Percentiles rank a stretch among this genome's conserved stretches.
These are phyloP conservation scores for Trissonchulus latispiculum DNA, from an alignment of 2,888 invertebrate species.

Conservation along the genomic window DNA sequence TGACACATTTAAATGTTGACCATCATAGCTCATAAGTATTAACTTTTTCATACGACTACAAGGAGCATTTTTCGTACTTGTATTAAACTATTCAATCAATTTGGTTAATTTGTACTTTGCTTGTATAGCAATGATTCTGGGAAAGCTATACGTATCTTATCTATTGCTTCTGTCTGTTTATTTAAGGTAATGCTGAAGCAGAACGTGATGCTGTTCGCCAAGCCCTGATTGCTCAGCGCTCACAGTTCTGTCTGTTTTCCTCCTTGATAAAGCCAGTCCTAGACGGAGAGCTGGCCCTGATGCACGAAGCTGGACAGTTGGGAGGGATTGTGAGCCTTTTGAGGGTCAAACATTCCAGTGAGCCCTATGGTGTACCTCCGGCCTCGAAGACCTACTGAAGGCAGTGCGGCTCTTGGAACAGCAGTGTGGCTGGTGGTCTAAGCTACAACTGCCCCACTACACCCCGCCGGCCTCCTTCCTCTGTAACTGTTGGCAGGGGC, in stretches of 20 bases:
- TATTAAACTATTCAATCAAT: too few species aligned
- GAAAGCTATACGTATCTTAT: too few species aligned
- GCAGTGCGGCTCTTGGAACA: too few species aligned
- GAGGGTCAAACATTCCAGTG: conserved; percentile 69
- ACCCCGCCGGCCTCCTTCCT: too few species aligned
- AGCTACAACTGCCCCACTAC: conserved; percentile 62
- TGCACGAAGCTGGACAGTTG: conserved; percentile 80
- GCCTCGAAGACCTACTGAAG: conserved; percentile 70
- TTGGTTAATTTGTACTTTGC: too few species aligned
- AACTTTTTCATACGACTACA: too few species aligned
- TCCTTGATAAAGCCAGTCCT: conserved; percentile 86
- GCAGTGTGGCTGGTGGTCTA: too few species aligned
- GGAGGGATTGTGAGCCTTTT: conserved; percentile 77
- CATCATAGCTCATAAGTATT: too few species aligned
- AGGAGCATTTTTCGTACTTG: too few species aligned
- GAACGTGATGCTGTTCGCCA: conserved; percentile 82
- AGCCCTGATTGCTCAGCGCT: conserved; percentile 79
- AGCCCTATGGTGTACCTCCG: conserved; percentile 74
- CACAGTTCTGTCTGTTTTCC: conserved; percentile 82
- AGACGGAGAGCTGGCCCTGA: conserved; percentile 83
- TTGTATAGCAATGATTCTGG: too few species aligned
- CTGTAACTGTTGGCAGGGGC: background rate
- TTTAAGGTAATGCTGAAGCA: conserved; percentile 62
- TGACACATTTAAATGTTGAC: too few species aligned
- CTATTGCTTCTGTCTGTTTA: background rate